phyloP scores from a whole-genome alignment of 2,113 vertebrate genomes.

The Lethenteron reissneri region DNA sequence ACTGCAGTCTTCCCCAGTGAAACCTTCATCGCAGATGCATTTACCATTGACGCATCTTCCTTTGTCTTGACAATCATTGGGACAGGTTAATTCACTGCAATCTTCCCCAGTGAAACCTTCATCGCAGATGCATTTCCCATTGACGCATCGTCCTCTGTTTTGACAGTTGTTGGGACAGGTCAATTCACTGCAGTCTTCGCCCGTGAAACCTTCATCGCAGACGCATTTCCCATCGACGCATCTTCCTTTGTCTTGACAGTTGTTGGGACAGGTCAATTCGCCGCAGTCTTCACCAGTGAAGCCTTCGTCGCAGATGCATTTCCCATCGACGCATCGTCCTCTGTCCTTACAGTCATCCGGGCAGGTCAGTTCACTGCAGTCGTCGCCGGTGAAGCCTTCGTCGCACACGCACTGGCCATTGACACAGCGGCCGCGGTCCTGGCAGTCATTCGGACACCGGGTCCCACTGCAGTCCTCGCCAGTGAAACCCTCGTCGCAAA shows the following conservation, averaged over 20 bases:
- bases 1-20: not conserved
- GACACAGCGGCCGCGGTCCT: constrained; percentile 47
- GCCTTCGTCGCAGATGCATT: not conserved
- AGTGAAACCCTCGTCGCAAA: constrained; percentile 51
- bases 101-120: not conserved
- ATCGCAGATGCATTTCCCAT: not conserved
- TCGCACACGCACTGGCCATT: constrained; percentile 61
- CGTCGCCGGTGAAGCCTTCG: constrained; percentile 63
- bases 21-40: not conserved
- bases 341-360: not conserved
- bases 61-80: not conserved
- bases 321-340: not conserved
- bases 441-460: constrained; percentile 62
- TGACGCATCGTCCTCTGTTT: not conserved
- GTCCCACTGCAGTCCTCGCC: constrained; percentile 51
- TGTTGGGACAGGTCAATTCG: not conserved
- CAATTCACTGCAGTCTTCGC: not conserved
- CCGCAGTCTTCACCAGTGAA: not conserved
- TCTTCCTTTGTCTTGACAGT: not conserved
- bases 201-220: not conserved
- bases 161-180: too few relatives aligned
- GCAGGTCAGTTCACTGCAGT: constrained; percentile 27
- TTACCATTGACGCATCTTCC: not conserved
- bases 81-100: not conserved
- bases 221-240: not conserved